Evolutionary conservation across 2,888 invertebrate genomes (phyloP), one percentile per base, ranked within the genome.

Genomic region (Tigriopus californicus): DNA sequence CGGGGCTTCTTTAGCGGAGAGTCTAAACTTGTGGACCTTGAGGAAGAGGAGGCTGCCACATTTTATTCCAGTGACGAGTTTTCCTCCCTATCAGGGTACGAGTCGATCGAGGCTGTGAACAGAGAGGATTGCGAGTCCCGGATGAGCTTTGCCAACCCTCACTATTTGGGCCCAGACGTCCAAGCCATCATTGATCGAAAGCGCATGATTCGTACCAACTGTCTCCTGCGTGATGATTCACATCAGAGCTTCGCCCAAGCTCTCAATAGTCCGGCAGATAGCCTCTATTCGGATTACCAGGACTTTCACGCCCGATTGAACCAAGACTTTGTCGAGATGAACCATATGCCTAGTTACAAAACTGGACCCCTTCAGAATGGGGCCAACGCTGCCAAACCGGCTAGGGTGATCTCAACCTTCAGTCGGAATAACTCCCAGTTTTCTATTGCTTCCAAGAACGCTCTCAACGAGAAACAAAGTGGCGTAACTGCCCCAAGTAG

Each of bases 71-170:
- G 25, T 15, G 51, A 51, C 13, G 51, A 51, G 13, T 18, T 51
- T 5, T 51, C 25, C n/a, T 81, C 81, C 1, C 83, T 83, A 1
- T 83, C 83, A 4, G 83, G 83, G 67, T 84, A 83, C 69, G 82
- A 81, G 58, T 82, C 83, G 67, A 81, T 82, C 54, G 83, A 82
- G 69, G 67, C 68, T 1, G 78, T 80, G 22, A 77, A 78, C 67
- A 67, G 42, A 66, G 51, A 64, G 61, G 66, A 69, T 63, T 67
- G 69, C 22, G 75, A 74, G 52, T 75, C 76, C 1, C 76, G 76
- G 8, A 78, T 79, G 60, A 81, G 83, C 1, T 83, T 83, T 70
- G 81, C 81, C 67, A 83, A 83, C 69, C 83, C 83, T 4, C 83
- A 84, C 69, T 83, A 84, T 67, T 70, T 82, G 64, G 82, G 82